Base-by-base conservation (phyloP, 2,797 vertebrate genomes). In the Astyanax mexicanus region DNA sequence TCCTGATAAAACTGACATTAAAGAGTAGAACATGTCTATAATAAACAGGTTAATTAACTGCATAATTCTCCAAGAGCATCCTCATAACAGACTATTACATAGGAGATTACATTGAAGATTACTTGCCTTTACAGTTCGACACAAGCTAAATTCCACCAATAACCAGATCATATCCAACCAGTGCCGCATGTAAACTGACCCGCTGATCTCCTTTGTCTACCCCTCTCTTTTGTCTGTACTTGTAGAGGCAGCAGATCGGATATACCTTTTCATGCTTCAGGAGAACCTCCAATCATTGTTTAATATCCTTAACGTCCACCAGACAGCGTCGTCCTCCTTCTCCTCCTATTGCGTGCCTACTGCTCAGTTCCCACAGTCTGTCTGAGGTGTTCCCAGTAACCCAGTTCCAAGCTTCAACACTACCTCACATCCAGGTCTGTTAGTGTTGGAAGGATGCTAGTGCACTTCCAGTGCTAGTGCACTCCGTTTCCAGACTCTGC, bases 261-360 rank as follows among this genome's bases (percentile, higher is more conserved):
- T 69, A 6, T 85, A 85, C 84, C 84, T 82, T 78, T 23, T 85
- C 81, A 81, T 84, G 64, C 58, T 84, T 72, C 35, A 52, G 1
- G 8, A 64, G 57, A 57, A 61, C 13, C 47, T 73, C 71, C 71
- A 0, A 37, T 27, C 65, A 49, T 72, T 35, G 19, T 62, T 62
- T 47, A 32, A n/a, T 2, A 42, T 42, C 37, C 12, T 44, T 55
- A 17, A 57, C 32, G n/a, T 71, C 42, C 73, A 23, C 45, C 29
- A 45, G 25, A 55, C 45, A 45, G 11, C 27, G 64, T 35, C 70
- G 23, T 69, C 65, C 19, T 19, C 19, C 3, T 5, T 37, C 13
- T 25, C 61, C 35, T 69, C 65, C 21, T 21, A n/a, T n/a, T n/a
- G n/a, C n/a, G n/a, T n/a, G n/a, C n/a, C n/a, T n/a, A n/a, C n/a